Percentiles rank a stretch among this genome's conserved stretches.
These are phyloP conservation scores for Lagopus muta DNA, from an alignment of 2,113 vertebrate genomes.

Conservation along the genomic window DNA sequence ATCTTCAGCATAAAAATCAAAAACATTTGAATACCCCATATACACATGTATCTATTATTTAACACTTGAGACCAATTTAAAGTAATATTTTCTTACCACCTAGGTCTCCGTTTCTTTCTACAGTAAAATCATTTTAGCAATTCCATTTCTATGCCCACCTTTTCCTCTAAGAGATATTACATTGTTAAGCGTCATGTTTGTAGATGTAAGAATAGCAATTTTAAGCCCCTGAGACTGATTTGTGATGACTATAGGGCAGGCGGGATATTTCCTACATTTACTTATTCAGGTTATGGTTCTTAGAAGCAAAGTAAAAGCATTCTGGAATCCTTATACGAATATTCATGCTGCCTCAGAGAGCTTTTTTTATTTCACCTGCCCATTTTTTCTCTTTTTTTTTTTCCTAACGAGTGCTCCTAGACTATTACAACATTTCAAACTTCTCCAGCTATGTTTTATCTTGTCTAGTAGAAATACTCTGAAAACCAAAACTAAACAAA, in stretches of 20 bases:
- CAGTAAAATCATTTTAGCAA: neutral
- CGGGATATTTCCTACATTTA: neutral
- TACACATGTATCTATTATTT: conserved; percentile 58
- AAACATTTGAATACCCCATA: conserved; percentile 57
- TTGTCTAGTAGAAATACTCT: neutral
- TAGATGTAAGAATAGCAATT: neutral
- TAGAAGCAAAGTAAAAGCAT: neutral
- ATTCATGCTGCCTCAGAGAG: neutral
- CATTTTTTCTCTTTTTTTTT: neutral
- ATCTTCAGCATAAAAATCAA: conserved; percentile 62
- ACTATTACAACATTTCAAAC: neutral
- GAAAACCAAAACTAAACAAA: neutral
- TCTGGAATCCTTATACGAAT: neutral
- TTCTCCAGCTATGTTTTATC: neutral
- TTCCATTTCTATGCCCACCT: neutral
- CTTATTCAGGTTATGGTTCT: neutral
- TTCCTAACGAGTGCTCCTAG: neutral
- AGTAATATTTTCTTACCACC: conserved; percentile 33
- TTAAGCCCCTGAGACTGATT: neutral
- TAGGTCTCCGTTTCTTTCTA: neutral
- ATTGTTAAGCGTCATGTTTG: neutral
- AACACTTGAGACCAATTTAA: conserved; percentile 55
- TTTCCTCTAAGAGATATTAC: neutral
- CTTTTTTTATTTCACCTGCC: neutral
- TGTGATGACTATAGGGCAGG: neutral